phyloP scores from a whole-genome alignment of 1,140 invertebrate species.

The Drosophila willistoni region DNA sequence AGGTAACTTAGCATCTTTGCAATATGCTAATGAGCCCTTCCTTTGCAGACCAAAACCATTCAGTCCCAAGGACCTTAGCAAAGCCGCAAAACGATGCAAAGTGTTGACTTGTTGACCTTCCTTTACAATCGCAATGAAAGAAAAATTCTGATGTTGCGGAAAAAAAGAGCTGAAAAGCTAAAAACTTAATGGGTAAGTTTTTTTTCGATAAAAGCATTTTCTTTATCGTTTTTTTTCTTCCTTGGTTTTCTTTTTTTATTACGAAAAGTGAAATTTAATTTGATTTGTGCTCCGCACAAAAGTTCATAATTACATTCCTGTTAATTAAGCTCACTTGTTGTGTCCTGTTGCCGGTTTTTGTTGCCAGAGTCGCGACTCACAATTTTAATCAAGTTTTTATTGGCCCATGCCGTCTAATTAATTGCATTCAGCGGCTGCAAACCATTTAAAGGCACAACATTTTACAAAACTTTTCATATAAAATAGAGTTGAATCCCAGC shows the following conservation, averaged over 20 bases:
- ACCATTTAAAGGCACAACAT: neutral
- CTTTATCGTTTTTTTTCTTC: neutral
- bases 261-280: neutral
- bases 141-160: neutral
- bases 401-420: slow-evolving; percentile 46
- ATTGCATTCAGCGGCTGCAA: slow-evolving; percentile 56
- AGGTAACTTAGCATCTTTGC: slow-evolving; percentile 35
- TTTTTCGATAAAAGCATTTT: neutral
- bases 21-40: slow-evolving; percentile 66
- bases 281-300: slow-evolving; percentile 29
- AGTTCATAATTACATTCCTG: slow-evolving; percentile 79
- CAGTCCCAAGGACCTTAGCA: slow-evolving; percentile 19
- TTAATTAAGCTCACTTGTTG: slow-evolving; percentile 72
- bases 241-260: neutral
- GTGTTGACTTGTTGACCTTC: slow-evolving; percentile 56
- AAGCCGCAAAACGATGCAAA: slow-evolving; percentile 68
- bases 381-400: slow-evolving; percentile 59
- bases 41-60: slow-evolving; percentile 22
- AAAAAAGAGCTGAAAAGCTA: slow-evolving; percentile 20
- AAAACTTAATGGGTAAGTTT: slow-evolving; percentile 57
- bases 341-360: slow-evolving; percentile 12
- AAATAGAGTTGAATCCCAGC: neutral
- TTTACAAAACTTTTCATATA: neutral
- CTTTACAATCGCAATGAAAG: neutral
- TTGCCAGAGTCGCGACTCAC: slow-evolving; percentile 39